Conservation (phyloP, 2,888 invertebrate genomes). For the Drosophila helvetica region DNA sequence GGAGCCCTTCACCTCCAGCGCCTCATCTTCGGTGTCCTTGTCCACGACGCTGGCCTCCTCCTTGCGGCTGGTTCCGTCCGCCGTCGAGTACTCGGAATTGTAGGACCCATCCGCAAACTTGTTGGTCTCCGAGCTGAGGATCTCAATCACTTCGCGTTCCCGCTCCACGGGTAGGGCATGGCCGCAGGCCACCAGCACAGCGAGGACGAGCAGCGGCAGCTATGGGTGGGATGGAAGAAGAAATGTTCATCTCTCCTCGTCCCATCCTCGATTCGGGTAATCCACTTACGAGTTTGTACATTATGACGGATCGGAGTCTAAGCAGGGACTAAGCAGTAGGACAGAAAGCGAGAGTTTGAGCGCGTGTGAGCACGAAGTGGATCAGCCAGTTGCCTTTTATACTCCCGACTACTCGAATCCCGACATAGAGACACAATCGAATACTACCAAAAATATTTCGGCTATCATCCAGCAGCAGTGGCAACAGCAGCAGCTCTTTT, state of each 20-base stretch:
- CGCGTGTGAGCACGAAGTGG: constrained; percentile 58
- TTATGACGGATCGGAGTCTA: constrained; percentile 31
- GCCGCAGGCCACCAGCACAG: constrained; percentile 37
- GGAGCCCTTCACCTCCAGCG: constrained; percentile 78
- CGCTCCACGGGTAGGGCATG: constrained; percentile 54
- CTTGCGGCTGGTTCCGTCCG: constrained; percentile 76
- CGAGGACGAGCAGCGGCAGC: constrained; percentile 52
- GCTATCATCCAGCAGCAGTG: constrained; percentile 8
- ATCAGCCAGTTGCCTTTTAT: constrained; percentile 72
- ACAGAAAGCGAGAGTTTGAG: constrained; percentile 65
- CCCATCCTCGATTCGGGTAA: not conserved
- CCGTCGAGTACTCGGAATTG: constrained; percentile 62
- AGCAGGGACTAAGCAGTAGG: constrained; percentile 21
- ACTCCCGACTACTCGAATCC: constrained; percentile 27
- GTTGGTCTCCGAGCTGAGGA: constrained; percentile 72
- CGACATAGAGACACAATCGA: constrained; percentile 1
- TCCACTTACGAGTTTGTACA: constrained; percentile 80
- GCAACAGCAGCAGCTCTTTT: constrained; percentile 12
- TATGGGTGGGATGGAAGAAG: constrained; percentile 17
- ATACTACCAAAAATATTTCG: constrained; percentile 1
- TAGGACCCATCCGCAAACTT: constrained; percentile 79
- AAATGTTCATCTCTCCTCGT: not conserved
- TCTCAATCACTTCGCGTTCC: constrained; percentile 57
- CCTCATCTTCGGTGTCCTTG: constrained; percentile 72
- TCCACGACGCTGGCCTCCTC: constrained; percentile 71